Evolutionary conservation across 2,797 vertebrate species (phyloP), one percentile per base, ranked within the genome.

Genomic region (Rhinella marina): DNA sequence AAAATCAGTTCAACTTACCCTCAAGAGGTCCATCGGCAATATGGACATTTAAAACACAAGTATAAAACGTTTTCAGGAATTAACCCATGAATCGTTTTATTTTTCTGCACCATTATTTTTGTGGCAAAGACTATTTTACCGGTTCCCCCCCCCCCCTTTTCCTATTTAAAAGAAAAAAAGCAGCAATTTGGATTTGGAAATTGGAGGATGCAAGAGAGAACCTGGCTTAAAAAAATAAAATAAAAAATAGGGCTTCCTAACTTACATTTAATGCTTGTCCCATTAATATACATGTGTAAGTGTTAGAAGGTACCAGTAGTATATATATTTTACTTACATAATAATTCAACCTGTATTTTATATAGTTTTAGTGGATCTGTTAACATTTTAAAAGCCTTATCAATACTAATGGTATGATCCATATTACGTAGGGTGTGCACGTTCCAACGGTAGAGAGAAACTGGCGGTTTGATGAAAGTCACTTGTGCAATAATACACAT

Each of bases 401-500:
- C n/a, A 81, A 62, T 81, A 61, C 78, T 81, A 81, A 81, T 1
- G 78, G 57, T 7, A 21, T 61, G 29, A 81, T 32, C 25, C 25
- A 79, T 57, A 79, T 78, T 56, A 17, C 14, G 19, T 3, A 7
- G 9, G 25, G 54, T 54, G 48, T 14, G 54, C 59, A 21, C 12
- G 56, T 12, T 11, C 54, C 56, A 79, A 5, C 11, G 59, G 54
- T 23, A 79, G 32, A 79, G 19, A 56, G 3, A 78, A 54, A 78
- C 7, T 7, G 1, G 41, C 10, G 25, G 50, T 56, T 16, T 56
- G 7, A 56, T 25, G 11, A 59, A 79, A 79, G 56, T 81, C 78
- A 81, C 7, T 61, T 23, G 56, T 61, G 59, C 78, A 61, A 81
- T 59, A 61, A 78, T 54, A 61, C 78, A 78, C 25, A 61, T 27